Conservation (phyloP, 2,888 invertebrate genomes). For the Cheilosia impressa region DNA sequence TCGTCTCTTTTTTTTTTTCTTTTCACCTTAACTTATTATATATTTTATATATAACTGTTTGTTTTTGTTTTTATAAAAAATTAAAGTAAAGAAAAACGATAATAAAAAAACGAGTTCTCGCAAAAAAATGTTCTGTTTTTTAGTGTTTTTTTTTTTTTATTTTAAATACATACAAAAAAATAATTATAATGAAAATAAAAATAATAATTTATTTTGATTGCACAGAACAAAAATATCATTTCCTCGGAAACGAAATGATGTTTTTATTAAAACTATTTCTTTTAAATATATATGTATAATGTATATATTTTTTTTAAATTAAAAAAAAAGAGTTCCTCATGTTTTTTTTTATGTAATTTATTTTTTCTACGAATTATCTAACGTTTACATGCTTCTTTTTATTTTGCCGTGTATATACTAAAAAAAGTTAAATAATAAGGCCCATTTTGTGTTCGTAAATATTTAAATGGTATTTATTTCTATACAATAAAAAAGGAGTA, state of each 20-base stretch:
- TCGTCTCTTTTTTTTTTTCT: constrained; percentile 52
- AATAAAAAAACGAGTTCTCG: constrained; percentile 48
- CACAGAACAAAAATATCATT: constrained; percentile 76
- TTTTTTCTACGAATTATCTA: constrained; percentile 67
- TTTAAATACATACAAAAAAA: constrained; percentile 55
- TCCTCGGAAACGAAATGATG: constrained; percentile 74
- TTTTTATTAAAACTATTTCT: constrained; percentile 64
- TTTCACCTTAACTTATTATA: constrained; percentile 63
- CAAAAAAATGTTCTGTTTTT: constrained; percentile 40
- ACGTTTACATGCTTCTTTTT: constrained; percentile 35
- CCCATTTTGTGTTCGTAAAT: constrained; percentile 74
- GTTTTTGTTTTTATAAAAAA: constrained; percentile 40
- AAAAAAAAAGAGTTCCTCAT: constrained; percentile 3
- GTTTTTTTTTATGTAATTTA: constrained; percentile 27
- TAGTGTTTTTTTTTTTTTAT: constrained; percentile 28
- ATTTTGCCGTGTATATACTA: constrained; percentile 27
- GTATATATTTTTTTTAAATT: constrained; percentile 54
- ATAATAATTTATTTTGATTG: constrained; percentile 76
- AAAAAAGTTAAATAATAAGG: constrained; percentile 73
- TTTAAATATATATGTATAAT: constrained; percentile 68
- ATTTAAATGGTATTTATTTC: constrained; percentile 56
- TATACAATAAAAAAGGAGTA: constrained; percentile 44
- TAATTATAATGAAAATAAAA: constrained; percentile 56
- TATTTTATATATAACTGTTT: constrained; percentile 58
- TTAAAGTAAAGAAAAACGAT: constrained; percentile 49